A percentile compares a stretch with the other conserved stretches of the same genome.
Conservation (phyloP, 1,140 invertebrate species). For the Asobara japonica region DNA sequence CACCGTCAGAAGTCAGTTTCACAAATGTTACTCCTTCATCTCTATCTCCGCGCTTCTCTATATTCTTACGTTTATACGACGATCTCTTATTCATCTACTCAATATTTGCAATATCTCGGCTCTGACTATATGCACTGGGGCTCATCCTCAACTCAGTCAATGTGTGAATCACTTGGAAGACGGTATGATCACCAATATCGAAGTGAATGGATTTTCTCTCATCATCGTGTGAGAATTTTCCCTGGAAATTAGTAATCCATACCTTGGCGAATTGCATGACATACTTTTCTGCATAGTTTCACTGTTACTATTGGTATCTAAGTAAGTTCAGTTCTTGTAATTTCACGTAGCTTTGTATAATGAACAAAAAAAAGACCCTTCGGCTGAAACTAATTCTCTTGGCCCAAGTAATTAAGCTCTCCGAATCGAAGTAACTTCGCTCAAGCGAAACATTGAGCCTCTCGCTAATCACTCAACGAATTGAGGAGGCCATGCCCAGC, state of each 20-base stretch:
- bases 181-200: background rate
- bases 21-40: background rate
- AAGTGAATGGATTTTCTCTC: background rate
- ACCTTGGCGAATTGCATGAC: no score
- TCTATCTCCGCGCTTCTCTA: background rate
- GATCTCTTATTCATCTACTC: constrained; percentile 38
- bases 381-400: no score
- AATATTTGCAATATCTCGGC: constrained; percentile 34
- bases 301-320: background rate
- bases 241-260: no score
- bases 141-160: constrained; percentile 28
- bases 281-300: background rate
- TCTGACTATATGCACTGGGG: constrained; percentile 8
- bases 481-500: no score
- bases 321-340: background rate
- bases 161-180: constrained; percentile 24
- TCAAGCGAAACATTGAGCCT: no score
- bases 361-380: no score
- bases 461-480: no score
- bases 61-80: constrained; percentile 24
- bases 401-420: no score
- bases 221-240: background rate
- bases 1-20: background rate
- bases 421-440: background rate
- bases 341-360: no score